Base-by-base conservation (phyloP, 1,140 invertebrate genomes). In the Bradysia coprophila region DNA sequence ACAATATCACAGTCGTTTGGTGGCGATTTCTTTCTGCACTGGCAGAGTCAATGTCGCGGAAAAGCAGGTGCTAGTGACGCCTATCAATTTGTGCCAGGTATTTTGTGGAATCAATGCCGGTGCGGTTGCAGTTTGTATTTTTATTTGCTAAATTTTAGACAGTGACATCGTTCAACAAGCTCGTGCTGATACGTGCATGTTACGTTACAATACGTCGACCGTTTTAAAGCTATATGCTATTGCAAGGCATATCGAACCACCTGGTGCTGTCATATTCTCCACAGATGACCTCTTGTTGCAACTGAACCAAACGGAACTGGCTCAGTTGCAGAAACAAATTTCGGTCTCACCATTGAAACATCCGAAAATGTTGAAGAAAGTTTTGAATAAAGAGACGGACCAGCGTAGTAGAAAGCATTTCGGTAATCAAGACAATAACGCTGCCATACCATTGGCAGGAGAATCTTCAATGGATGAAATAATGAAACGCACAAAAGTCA, bases 181-280 rank as follows among this genome's bases (percentile, higher is more conserved):
- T 39, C 58, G 72, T 4, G 69, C 76, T 0, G 78, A 86, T 58
- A 64, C 82, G 13, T 87, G 82, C 51, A 68, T 69, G 49, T 50
- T 82, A 10, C 58, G 77, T n/a, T 85, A 81, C 48, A 81, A 84
- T 51, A 65, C 72, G 31, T 69, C 73, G 38, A 56, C 76, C 28
- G 65, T 73, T 24, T 71, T 72, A 15, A 75, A 73, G 52, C 56
- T 87, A 4, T 73, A 73, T 47, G 81, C 76, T 0, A 62, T 86
- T n/a, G 77, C 71, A 47, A 66, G 74, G 48, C 73, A 76, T 46
- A 69, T 77, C 21, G 67, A 70, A 43, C 68, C 74, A 20, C 80
- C 79, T 11, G 83, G 82, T n/a, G 53, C 70, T 24, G 57, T 71
- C 11, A 52, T 81, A n/a, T 80, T 80, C 50, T 41, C 40, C 23